Percentiles rank a stretch among this genome's conserved stretches.
phyloP scores from a whole-genome alignment of 2,888 invertebrate species.

The Athalia rosae region DNA sequence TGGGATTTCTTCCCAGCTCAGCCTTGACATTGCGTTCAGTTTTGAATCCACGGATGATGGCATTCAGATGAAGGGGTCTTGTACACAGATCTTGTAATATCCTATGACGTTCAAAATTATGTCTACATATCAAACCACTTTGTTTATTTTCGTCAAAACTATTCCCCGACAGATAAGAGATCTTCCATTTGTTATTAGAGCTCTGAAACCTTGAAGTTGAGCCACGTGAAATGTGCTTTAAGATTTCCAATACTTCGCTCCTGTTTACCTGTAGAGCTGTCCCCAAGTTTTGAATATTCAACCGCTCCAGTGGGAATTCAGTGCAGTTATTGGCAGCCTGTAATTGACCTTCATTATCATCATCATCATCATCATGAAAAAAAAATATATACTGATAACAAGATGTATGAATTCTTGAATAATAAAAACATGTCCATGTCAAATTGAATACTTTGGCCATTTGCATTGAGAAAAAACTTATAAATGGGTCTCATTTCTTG shows the following conservation, averaged over 20 bases:
- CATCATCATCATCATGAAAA: constrained; percentile 37
- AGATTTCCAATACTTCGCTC: constrained; percentile 56
- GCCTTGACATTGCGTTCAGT: constrained; percentile 84
- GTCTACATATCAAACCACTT: constrained; percentile 53
- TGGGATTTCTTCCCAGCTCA: constrained; percentile 83
- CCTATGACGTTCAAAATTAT: constrained; percentile 56
- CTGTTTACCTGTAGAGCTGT: constrained; percentile 56
- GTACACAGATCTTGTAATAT: constrained; percentile 55
- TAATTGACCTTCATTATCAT: too few species aligned
- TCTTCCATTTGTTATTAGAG: constrained; percentile 63
- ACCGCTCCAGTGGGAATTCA: constrained; percentile 57
- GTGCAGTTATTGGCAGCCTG: constrained; percentile 64
- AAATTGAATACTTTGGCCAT: too few species aligned
- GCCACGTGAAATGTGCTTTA: constrained; percentile 57
- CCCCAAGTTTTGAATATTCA: constrained; percentile 56
- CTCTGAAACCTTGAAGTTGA: constrained; percentile 53
- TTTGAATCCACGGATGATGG: constrained; percentile 88
- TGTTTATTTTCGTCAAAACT: constrained; percentile 68
- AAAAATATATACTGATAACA: constrained; percentile 13
- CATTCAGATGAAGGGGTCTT: constrained; percentile 74
- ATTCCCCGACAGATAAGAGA: constrained; percentile 67
- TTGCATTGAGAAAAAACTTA: too few species aligned
- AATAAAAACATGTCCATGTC: too few species aligned
- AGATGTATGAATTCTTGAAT: too few species aligned
- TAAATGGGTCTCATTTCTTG: too few species aligned